Evolutionary conservation across 2,113 vertebrate species (phyloP).

Genomic region (Archilochus colubris): DNA sequence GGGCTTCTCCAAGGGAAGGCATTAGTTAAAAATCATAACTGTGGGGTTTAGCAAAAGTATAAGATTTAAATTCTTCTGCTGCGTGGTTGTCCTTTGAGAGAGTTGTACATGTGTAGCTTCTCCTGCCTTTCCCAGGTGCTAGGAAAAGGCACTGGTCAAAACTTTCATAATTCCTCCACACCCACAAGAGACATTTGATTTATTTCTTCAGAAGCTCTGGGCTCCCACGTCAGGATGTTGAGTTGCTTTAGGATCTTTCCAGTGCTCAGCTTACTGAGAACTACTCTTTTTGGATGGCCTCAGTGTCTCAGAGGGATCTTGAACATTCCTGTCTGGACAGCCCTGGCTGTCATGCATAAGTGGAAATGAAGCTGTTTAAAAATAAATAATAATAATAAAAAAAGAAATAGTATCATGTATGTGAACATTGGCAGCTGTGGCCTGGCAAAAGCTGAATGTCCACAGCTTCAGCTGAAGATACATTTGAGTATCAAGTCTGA

Average conservation of each 20-base stretch:
- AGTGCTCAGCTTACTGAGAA: conserved; percentile 15
- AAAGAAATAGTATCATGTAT: background rate
- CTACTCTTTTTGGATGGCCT: background rate
- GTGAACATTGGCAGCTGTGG: background rate
- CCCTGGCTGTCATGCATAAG: background rate
- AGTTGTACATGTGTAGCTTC: background rate
- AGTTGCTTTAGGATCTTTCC: background rate
- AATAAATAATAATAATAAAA: background rate
- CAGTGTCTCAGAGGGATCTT: background rate
- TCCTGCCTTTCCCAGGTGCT: background rate
- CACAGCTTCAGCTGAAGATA: background rate
- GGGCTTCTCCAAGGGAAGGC: background rate
- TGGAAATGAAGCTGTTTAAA: background rate
- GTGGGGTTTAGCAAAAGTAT: background rate
- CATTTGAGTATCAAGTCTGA: background rate
- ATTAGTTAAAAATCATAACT: background rate
- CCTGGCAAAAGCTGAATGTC: background rate
- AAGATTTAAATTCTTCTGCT: background rate
- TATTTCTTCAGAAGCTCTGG: background rate
- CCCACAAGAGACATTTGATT: background rate
- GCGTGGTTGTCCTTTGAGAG: background rate
- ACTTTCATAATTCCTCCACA: background rate
- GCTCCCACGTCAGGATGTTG: background rate
- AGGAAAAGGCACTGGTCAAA: background rate
- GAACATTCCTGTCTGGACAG: conserved; percentile 29